A percentile compares a stretch with the other conserved stretches of the same genome.
These are phyloP conservation scores for Coccyzus lansbergi DNA, from an alignment of 2,797 vertebrate genomes.

Conservation along the genomic window DNA sequence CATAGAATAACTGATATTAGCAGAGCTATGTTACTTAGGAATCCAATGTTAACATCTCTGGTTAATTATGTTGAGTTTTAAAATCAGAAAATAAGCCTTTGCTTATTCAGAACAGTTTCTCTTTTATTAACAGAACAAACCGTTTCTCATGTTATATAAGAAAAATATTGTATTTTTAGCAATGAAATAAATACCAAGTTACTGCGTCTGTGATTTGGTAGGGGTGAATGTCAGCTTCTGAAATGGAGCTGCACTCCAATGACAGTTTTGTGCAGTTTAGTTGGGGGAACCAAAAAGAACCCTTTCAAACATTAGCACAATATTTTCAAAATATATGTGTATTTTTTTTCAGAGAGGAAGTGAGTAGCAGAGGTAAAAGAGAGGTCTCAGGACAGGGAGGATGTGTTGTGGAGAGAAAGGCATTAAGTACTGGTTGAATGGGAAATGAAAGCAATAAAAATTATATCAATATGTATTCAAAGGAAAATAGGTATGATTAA, in stretches of 20 bases:
- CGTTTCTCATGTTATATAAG: not conserved
- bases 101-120: not conserved
- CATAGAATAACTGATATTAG: constrained; percentile 34
- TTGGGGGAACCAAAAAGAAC: not conserved
- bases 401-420: not conserved
- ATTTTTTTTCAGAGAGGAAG: accelerated
- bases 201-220: not conserved
- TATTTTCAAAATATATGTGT: not conserved
- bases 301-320: not conserved
- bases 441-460: not conserved
- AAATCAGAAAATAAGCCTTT: constrained; percentile 14
- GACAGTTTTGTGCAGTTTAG: not conserved
- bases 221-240: not conserved
- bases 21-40: constrained; percentile 1
- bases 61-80: not conserved
- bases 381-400: not conserved
- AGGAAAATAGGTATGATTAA: not conserved
- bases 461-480: not conserved
- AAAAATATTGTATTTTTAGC: not conserved
- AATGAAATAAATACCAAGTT: not conserved
- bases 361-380: not conserved
- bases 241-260: not conserved
- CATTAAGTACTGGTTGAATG: not conserved
- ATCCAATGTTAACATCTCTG: not conserved
- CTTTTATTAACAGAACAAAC: not conserved